Base-by-base conservation (phyloP, 2,113 vertebrate genomes). In the Zosterops japonicus region DNA sequence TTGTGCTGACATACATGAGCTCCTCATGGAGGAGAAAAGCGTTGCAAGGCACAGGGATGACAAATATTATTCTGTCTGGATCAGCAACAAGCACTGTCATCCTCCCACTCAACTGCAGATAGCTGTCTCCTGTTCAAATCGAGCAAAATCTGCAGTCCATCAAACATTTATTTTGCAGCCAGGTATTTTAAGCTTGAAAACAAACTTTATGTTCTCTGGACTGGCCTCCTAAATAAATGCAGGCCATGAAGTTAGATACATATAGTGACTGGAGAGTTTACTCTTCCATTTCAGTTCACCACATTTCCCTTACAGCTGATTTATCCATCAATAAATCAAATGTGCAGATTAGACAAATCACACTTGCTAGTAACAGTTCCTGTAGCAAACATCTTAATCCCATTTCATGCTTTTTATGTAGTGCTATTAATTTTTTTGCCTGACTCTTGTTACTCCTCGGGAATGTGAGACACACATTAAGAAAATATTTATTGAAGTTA, bases 251-350 rank as follows among this genome's bases (percentile, higher is more conserved):
- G 33, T 36, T 35, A 33, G 82, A 47, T 41, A 53, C 13, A 9
- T 5, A 11, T 0, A 87, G 23, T 0, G 0, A 55, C 18, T 24
- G 25, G 18, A 70, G 35, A 57, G 65, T 75, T 94, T 91, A 47
- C 5, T 72, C 50, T 47, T 76, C 39, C 50, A 47, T 83, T 91
- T 87, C 31, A 50, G 49, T 39, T 55, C 59, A 72, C 53, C 15
- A 10, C 67, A 39, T 83, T 49, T 50, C 65, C 72, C 42, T 87
- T 47, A 15, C 8, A 33, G 42, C 17, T 68, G 64, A 76, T 77
- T 84, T 85, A 87, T 49, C 61, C 16, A n/a, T 59, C 74, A 84
- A 72, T 76, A 94, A 89, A 93, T 84, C 61, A 82, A 79, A 91
- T 9, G 49, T 61, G 50, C 14, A 52, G 27, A 94, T 93, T 64